Conservation (phyloP, 2,797 vertebrate species). For the Muscicapa comitata region DNA sequence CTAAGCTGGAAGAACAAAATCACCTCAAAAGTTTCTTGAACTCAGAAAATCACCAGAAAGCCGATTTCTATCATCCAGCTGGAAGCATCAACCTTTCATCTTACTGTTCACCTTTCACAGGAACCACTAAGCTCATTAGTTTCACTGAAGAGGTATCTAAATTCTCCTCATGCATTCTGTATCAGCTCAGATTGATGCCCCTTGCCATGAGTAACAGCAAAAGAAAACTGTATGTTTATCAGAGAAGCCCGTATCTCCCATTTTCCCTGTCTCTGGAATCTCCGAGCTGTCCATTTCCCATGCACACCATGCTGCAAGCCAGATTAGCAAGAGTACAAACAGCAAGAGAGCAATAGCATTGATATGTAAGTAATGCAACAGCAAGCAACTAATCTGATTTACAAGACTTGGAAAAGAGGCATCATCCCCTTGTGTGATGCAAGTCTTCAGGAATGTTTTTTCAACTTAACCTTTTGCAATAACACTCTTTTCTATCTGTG, state of each 20-base stretch:
- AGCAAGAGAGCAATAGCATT: not conserved
- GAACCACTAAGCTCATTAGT: not conserved
- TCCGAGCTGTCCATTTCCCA: not conserved
- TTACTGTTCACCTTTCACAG: not conserved
- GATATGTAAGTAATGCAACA: slow-evolving; percentile 27
- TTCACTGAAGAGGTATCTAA: not conserved
- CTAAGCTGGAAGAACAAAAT: not conserved
- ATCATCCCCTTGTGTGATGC: not conserved
- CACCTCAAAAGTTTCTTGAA: not conserved
- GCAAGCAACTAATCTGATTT: not conserved
- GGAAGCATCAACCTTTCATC: not conserved
- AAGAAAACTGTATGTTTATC: not conserved
- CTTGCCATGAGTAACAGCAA: not conserved
- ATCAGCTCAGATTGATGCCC: not conserved
- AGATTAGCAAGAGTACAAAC: not conserved
- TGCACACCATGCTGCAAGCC: not conserved
- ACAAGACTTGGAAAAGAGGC: not conserved
- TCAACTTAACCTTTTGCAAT: slow-evolving; percentile 12
- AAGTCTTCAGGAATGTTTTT: slow-evolving; percentile 17
- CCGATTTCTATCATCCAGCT: not conserved
- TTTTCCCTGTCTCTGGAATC: not conserved
- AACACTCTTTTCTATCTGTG: not conserved
- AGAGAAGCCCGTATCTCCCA: not conserved
- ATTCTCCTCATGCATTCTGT: not conserved
- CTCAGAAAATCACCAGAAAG: slow-evolving; percentile 2